These are phyloP conservation scores for Mixornis gularis DNA, from an alignment of 2,113 vertebrate genomes.

Conservation along the genomic window DNA sequence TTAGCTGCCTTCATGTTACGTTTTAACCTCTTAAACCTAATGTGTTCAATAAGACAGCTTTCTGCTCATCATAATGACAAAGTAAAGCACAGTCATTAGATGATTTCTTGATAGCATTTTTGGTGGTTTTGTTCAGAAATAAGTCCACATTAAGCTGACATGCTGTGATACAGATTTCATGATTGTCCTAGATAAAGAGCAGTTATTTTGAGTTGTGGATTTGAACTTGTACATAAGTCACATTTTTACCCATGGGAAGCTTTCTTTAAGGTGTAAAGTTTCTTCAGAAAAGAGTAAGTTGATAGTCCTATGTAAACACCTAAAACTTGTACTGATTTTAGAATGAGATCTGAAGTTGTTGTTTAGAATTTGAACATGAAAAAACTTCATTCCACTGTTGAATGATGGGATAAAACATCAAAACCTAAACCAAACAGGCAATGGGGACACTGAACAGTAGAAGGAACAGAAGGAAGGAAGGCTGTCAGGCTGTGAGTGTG, in stretches of 20 bases:
- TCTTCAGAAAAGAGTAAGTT: not conserved
- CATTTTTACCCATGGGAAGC: not conserved
- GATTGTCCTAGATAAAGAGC: not conserved
- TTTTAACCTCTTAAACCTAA: not conserved
- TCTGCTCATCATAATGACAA: not conserved
- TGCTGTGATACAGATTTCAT: not conserved
- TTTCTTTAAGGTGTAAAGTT: not conserved
- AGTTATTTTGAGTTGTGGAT: not conserved
- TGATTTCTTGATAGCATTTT: not conserved
- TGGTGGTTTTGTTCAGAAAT: not conserved
- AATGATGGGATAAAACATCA: not conserved
- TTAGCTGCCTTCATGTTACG: not conserved
- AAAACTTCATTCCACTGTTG: not conserved
- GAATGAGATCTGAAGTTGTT: not conserved
- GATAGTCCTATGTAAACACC: not conserved
- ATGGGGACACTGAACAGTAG: not conserved
- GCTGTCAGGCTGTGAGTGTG: not conserved
- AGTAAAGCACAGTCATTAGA: not conserved
- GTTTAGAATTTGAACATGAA: not conserved
- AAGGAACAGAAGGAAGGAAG: not conserved
- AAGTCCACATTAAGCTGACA: not conserved
- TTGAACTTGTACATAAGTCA: not conserved
- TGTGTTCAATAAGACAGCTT: not conserved
- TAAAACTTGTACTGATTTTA: not conserved
- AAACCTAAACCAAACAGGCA: not conserved